Conservation (phyloP, 2,888 invertebrate genomes). For the Sinodicranocentrus sp. region DNA sequence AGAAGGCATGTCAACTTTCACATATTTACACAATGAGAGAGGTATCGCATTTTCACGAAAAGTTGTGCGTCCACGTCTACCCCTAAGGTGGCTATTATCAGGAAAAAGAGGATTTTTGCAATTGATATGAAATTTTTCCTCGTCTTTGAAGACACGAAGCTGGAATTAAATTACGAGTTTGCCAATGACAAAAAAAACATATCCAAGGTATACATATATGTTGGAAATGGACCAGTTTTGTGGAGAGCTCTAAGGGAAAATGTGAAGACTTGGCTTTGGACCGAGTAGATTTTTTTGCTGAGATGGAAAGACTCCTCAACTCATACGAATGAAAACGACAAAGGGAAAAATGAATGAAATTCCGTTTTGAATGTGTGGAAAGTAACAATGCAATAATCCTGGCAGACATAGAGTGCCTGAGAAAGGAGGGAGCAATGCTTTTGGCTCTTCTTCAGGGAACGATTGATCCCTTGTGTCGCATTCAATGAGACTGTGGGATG, state of each 20-base stretch:
- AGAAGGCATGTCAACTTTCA: too few relatives aligned
- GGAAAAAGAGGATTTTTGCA: too few relatives aligned
- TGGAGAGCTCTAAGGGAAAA: too few relatives aligned
- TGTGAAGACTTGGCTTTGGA: too few relatives aligned
- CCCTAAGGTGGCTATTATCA: too few relatives aligned
- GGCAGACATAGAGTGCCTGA: background rate
- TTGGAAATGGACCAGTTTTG: background rate
- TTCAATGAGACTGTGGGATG: slow-evolving; percentile 64
- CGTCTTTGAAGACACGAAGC: too few relatives aligned
- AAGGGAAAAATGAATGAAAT: slow-evolving; percentile 14
- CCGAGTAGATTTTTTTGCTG: background rate
- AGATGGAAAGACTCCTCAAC: background rate
- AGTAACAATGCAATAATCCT: slow-evolving; percentile 31
- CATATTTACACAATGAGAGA: too few relatives aligned
- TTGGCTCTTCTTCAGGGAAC: slow-evolving; percentile 55
- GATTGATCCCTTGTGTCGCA: slow-evolving; percentile 72
- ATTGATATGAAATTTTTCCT: too few relatives aligned
- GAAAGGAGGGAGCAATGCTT: slow-evolving; percentile 5
- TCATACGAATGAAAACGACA: slow-evolving; percentile 9
- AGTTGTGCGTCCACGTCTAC: too few relatives aligned
- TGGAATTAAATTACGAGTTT: slow-evolving; percentile 11
- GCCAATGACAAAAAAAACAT: background rate
- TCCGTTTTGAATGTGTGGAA: slow-evolving; percentile 3
- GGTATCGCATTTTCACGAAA: too few relatives aligned
- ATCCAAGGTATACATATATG: too few relatives aligned